Evolutionary conservation across 2,888 invertebrate genomes (phyloP).

Genomic region (Noctua pronuba): DNA sequence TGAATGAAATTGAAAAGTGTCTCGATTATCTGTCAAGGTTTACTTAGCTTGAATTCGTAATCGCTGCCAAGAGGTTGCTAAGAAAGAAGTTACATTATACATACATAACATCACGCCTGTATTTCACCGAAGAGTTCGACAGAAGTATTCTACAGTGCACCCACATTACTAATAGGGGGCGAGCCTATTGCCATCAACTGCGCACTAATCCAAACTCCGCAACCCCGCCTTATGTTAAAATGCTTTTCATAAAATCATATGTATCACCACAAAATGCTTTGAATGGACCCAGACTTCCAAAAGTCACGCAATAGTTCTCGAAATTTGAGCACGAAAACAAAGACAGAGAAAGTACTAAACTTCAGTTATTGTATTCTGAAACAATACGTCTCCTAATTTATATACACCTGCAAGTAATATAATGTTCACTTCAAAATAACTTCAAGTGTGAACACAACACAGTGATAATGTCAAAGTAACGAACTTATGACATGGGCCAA

Average conservation of each 20-base stretch:
- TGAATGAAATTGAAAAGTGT: constrained; percentile 65
- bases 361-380: constrained; percentile 20
- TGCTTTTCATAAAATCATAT: background rate
- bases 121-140: background rate
- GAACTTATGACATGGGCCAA: constrained; percentile 59
- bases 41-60: constrained; percentile 42
- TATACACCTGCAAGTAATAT: constrained; percentile 26
- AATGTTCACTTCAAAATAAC: constrained; percentile 44
- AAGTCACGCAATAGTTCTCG: background rate
- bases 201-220: background rate
- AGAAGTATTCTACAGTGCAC: background rate
- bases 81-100: background rate
- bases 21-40: constrained; percentile 48
- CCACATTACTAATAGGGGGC: background rate
- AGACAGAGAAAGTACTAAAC: background rate
- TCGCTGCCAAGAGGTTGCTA: background rate
- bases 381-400: constrained; percentile 24
- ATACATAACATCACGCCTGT: background rate
- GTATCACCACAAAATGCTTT: background rate
- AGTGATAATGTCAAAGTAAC: constrained; percentile 66
- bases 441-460: constrained; percentile 61
- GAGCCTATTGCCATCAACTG: background rate
- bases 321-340: constrained; percentile 9
- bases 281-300: background rate
- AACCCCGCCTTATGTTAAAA: too few relatives aligned